Percentiles rank a stretch among this genome's conserved stretches.
These are phyloP conservation scores for Clostera curtula DNA, from an alignment of 2,888 invertebrate species.

Conservation along the genomic window DNA sequence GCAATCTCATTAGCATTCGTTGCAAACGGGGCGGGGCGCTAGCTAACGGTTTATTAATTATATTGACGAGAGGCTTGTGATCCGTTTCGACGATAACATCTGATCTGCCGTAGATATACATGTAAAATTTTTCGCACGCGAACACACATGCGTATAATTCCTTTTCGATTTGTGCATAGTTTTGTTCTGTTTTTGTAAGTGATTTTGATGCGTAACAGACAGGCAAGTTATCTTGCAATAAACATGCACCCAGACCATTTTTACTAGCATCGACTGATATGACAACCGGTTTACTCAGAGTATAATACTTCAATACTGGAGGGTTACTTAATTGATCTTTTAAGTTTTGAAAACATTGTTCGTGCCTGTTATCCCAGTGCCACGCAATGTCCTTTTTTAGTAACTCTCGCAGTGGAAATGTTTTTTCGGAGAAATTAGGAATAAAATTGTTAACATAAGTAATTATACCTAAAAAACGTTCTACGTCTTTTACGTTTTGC, in stretches of 20 bases:
- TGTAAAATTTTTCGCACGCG: constrained; percentile 15
- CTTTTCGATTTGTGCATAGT: constrained; percentile 14
- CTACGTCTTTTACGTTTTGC: not conserved
- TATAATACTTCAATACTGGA: constrained; percentile 2
- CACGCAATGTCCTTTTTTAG: not conserved
- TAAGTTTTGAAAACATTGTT: not conserved
- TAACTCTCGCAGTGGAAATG: not conserved
- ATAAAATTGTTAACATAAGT: not conserved
- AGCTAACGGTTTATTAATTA: too few relatives aligned
- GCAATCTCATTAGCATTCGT: too few relatives aligned
- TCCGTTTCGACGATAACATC: too few relatives aligned
- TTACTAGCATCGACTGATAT: too few relatives aligned
- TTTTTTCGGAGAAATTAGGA: not conserved
- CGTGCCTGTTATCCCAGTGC: not conserved
- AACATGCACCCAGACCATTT: not conserved
- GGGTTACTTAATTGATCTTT: not conserved
- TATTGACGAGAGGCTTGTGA: too few relatives aligned
- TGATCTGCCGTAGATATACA: constrained; percentile 10
- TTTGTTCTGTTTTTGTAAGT: constrained; percentile 11
- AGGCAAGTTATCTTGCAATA: constrained; percentile 6
- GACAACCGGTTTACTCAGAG: constrained; percentile 3
- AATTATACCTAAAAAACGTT: not conserved
- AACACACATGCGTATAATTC: constrained; percentile 16
- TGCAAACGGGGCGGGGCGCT: too few relatives aligned
- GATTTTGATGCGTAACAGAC: constrained; percentile 10